Base-by-base conservation (phyloP, 2,888 invertebrate species). In the Hydriomena furcata region DNA sequence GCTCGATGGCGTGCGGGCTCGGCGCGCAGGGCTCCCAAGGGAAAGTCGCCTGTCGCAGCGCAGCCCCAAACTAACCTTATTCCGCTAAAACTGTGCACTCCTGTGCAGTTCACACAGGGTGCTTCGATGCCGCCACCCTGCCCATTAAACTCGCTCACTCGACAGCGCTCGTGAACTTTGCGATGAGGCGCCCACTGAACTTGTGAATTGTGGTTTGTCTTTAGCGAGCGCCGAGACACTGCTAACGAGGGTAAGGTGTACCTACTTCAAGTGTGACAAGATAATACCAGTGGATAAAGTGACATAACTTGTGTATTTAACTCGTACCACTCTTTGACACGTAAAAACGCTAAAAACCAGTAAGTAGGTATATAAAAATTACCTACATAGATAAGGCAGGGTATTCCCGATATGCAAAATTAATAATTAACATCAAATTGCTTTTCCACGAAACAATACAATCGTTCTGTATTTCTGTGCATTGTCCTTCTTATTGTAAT, bases 11-110 rank as follows among this genome's bases (percentile, higher is more conserved):
- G 49, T 48, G 48, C 30, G 47, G 24, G 27, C 27, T 25, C 43
- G 49, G 37, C 53, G 53, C 52, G 58, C 60, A 37, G 52, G 40
- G 45, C 67, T 66, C 68, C 63, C 56, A 52, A 58, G 58, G 63
- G 52, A 6, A 23, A 34, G 28, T 8, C 28, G 12, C 17, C 8
- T 5, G 21, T 20, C 41, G 37, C 37, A 25, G 42, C 45, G 45
- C 45, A 35, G 30, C 31, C 30, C 35, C 30, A n/a, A n/a, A n/a
- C n/a, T n/a, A n/a, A n/a, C n/a, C n/a, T n/a, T n/a, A n/a, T n/a
- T n/a, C n/a, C n/a, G n/a, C n/a, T n/a, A n/a, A n/a, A n/a, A n/a
- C n/a, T n/a, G n/a, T n/a, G n/a, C n/a, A n/a, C n/a, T n/a, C n/a
- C n/a, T n/a, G n/a, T n/a, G n/a, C n/a, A n/a, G n/a, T n/a, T n/a